Conservation (phyloP, 2,888 invertebrate genomes). For the Capitulum mitella region DNA sequence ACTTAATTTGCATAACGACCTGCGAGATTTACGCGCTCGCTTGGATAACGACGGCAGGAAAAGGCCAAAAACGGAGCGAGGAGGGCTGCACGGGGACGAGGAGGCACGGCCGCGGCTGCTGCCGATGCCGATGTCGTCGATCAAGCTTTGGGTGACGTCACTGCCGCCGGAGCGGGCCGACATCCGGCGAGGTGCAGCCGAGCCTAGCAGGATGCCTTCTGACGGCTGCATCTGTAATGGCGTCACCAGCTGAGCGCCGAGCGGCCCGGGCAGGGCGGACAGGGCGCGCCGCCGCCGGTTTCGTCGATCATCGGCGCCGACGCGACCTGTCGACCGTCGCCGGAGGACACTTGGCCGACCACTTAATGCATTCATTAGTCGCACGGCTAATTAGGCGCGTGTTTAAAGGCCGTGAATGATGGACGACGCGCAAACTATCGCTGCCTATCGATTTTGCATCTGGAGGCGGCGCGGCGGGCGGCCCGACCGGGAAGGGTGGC, state of each 20-base stretch:
- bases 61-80: neutral
- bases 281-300: neutral
- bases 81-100: neutral
- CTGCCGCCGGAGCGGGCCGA: neutral
- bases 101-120: neutral
- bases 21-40: conserved; percentile 11
- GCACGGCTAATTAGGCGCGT: conserved; percentile 15
- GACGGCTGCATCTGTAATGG: neutral
- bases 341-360: neutral
- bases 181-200: neutral
- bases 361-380: conserved; percentile 19
- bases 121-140: neutral
- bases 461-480: neutral
- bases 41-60: conserved; percentile 1
- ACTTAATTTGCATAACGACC: conserved; percentile 21
- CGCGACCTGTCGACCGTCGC: neutral
- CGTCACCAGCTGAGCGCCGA: neutral
- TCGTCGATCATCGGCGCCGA: neutral
- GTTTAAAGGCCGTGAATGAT: conserved; percentile 24
- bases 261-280: no score
- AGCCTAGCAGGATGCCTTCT: neutral
- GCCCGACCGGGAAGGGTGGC: neutral
- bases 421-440: neutral
- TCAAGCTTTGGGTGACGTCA: neutral
- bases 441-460: conserved; percentile 4